Base-by-base conservation (phyloP, 2,797 vertebrate genomes). In the Rhynchonycteris naso region DNA sequence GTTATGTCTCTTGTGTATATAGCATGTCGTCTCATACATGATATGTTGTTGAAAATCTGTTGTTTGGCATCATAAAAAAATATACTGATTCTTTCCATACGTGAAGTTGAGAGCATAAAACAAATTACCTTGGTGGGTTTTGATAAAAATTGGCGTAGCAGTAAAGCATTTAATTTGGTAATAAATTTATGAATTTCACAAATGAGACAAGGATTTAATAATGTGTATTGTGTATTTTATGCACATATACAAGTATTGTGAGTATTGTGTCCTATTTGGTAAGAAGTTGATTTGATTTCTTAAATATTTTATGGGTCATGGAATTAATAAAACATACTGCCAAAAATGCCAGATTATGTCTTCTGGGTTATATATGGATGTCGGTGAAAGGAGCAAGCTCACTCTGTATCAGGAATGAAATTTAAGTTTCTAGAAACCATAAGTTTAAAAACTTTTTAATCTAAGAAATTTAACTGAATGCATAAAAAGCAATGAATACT, bases 351-450 rank as follows among this genome's bases (percentile, higher is more conserved):
- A 47, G 43, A 66, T 50, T 52, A 18, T 10, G 16, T 75, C 65
- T 90, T 87, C 78, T n/a, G 71, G 74, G 21, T 72, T 78, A 9
- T 26, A 1, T 21, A 13, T 8, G 8, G 14, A 22, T 90, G 0
- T 35, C n/a, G 24, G 38, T 68, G 26, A 87, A 96, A 96, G 43
- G 92, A 96, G 71, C 71, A 35, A 79, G 50, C 21, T 43, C 65
- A 87, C 56, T 83, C 52, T 74, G 85, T 72, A 68, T 92, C 94
- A 75, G 35, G 82, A 83, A 95, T 96, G 75, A 86, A 80, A 85
- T 56, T 93, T 75, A 89, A 43, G 69, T 83, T 83, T 74, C 90
- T 86, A 43, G 75, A 88, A 91, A 75, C 8, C 21, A 5, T n/a
- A 87, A 21, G 16, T 80, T 86, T 74, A 75, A 79, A 93, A 88